Conservation (phyloP, 2,113 vertebrate species). For the Pipa parva region DNA sequence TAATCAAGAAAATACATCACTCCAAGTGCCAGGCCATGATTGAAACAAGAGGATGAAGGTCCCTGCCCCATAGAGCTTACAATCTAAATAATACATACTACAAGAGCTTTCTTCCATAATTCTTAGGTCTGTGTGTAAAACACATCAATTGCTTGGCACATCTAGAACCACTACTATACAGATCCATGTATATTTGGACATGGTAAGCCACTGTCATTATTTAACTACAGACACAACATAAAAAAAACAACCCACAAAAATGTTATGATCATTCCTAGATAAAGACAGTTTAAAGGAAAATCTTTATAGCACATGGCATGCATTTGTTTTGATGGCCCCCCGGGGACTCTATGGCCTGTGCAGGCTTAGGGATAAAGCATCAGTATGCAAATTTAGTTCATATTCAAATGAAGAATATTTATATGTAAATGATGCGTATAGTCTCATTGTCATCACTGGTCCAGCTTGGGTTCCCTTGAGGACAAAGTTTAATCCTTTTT, state of each 20-base stretch:
- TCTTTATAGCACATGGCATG: slow-evolving; percentile 21
- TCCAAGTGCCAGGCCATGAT: no score
- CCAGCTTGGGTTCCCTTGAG: slow-evolving; percentile 16
- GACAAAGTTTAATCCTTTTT: slow-evolving; percentile 19
- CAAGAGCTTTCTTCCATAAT: no score
- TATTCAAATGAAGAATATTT: slow-evolving; percentile 17
- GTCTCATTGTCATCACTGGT: slow-evolving; percentile 21
- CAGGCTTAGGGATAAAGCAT: slow-evolving; percentile 15
- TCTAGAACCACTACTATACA: no score
- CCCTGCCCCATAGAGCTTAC: no score
- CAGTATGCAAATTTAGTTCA: slow-evolving; percentile 18
- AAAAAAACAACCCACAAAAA: not conserved
- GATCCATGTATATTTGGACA: no score
- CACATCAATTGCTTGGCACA: no score
- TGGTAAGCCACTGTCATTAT: no score
- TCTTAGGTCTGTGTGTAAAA: no score
- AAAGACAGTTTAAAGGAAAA: not conserved
- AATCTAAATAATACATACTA: no score
- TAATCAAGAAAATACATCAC: no score
- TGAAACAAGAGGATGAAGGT: no score
- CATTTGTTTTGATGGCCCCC: slow-evolving; percentile 9
- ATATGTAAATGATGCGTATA: slow-evolving; percentile 20
- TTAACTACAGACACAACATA: no score
- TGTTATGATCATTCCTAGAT: not conserved
- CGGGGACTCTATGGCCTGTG: slow-evolving; percentile 2